These are phyloP conservation scores for Luscinia megarhynchos DNA, from an alignment of 2,797 vertebrate species.

Conservation along the genomic window DNA sequence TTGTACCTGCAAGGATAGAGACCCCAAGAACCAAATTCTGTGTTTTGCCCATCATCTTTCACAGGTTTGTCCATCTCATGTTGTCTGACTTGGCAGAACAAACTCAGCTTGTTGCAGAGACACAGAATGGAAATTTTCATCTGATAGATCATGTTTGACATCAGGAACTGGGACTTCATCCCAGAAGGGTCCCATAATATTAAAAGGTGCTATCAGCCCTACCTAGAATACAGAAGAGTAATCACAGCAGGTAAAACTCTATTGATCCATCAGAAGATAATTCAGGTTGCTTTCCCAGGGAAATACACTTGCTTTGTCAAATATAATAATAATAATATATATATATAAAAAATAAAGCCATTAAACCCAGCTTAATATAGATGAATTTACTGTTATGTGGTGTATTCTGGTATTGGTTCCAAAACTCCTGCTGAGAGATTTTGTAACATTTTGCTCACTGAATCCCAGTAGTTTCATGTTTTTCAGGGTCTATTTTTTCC, in stretches of 20 bases:
- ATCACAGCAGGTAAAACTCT: not conserved
- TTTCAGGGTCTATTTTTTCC: not conserved
- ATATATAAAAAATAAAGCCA: not conserved
- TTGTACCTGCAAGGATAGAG: not conserved
- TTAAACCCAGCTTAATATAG: not conserved
- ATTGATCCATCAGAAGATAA: not conserved
- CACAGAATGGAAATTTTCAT: not conserved
- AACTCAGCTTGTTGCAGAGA: not conserved
- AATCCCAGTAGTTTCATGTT: not conserved
- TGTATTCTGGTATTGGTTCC: not conserved
- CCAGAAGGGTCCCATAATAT: not conserved
- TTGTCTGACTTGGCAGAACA: not conserved
- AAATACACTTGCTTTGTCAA: not conserved
- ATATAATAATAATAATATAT: not conserved
- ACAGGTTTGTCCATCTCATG: not conserved
- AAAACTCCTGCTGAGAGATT: not conserved
- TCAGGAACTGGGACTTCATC: not conserved
- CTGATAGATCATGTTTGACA: not conserved
- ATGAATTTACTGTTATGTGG: not conserved
- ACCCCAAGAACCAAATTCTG: rapidly evolving
- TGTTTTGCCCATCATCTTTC: not conserved
- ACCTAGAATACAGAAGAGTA: not conserved
- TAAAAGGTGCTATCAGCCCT: not conserved
- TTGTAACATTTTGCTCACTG: not conserved
- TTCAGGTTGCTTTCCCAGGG: not conserved